A percentile compares a stretch with the other conserved stretches of the same genome.
These are phyloP conservation scores for Hypsibius dujardini DNA, from an alignment of 1,140 invertebrate genomes.

Conservation along the genomic window DNA sequence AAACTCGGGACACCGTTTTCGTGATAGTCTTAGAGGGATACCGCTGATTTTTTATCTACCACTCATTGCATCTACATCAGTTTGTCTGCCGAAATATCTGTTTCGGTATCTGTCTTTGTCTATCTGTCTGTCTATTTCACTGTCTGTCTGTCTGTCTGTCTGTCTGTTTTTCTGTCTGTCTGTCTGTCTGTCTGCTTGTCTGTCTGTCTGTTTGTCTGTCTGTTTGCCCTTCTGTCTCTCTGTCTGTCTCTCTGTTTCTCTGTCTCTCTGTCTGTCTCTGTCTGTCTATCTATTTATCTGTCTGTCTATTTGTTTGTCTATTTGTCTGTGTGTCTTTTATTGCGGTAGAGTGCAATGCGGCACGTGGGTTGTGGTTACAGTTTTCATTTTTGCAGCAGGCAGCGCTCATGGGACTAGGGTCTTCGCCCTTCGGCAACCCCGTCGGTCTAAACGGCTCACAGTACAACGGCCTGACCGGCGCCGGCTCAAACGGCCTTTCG, in stretches of 20 bases:
- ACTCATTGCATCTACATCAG: too few relatives aligned
- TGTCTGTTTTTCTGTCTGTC: too few relatives aligned
- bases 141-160: not conserved
- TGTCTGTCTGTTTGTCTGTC: too few relatives aligned
- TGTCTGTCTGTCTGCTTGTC: too few relatives aligned
- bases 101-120: not conserved
- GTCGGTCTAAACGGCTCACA: not conserved
- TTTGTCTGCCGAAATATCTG: not conserved
- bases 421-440: slow-evolving; percentile 5
- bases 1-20: not conserved
- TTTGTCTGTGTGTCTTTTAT: too few relatives aligned
- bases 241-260: too few relatives aligned
- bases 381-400: slow-evolving; percentile 14
- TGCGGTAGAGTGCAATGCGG: not conserved
- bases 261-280: too few relatives aligned
- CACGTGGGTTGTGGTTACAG: not conserved
- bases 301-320: too few relatives aligned
- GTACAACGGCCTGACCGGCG: not conserved
- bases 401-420: not conserved
- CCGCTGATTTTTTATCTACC: not conserved
- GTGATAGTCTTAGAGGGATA: not conserved
- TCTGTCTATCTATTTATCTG: too few relatives aligned
- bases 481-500: not conserved
- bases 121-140: not conserved
- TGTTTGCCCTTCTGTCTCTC: too few relatives aligned